Base-by-base conservation (phyloP, 2,113 vertebrate genomes). In the Pterocles burchelli region DNA sequence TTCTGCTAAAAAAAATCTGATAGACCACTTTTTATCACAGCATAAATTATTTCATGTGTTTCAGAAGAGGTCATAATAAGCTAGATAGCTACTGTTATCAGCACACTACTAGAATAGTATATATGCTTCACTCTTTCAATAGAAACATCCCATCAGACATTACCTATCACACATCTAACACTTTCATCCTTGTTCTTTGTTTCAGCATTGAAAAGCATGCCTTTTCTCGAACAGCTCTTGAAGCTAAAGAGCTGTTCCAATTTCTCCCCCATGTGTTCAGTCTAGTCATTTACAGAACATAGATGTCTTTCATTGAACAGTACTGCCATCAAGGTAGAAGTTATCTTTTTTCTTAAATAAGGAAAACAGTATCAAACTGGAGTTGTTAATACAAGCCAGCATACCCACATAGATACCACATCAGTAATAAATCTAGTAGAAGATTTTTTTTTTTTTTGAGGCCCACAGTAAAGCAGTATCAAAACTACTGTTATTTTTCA, bases 201-300 rank as follows among this genome's bases (percentile, higher is more conserved):
- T 76, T 58, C 36, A 86, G 15, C 74, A 76, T 82, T 88, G 49
- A 66, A 88, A 78, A 70, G 13, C n/a, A 55, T 13, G 13, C 17
- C 21, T 70, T 17, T 41, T 34, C 57, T 61, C 31, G 26, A 74
- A 68, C 16, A 85, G 49, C 41, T 85, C 36, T 57, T 49, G 21
- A 72, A 82, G 41, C 45, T 62, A 7, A 55, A 87, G 67, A 80
- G 21, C 29, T 65, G 70, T 71, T 84, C 43, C 3, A 3, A 9
- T 87, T 87, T 84, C 77, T 88, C 90, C 62, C 85, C 57, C 63
- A 8, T 25, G 36, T 68, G 63, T 93, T 95, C 73, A 65, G 19
- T n/a, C 33, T 52, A 18, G 51, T 87, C 3, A 65, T 28, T 70
- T 92, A 57, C 61, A 83, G 34, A 46, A 51, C 2, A 3, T n/a